A percentile compares a stretch with the other conserved stretches of the same genome.
These are phyloP conservation scores for Parazoanthus swiftii DNA, from an alignment of 92 coral and sea anemone genomes.

Conservation along the genomic window DNA sequence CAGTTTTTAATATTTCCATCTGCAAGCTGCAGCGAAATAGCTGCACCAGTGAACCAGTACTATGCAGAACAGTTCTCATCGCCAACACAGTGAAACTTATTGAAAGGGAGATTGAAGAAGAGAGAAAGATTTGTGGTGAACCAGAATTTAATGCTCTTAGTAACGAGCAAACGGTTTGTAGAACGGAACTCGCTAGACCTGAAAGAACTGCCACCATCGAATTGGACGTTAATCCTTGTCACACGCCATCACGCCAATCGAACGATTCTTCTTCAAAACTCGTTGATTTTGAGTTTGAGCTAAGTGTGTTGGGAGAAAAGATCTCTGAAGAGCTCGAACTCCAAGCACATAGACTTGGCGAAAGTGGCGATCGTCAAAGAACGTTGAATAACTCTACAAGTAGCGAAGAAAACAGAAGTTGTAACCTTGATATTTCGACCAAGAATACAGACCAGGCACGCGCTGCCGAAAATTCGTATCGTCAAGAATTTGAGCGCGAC, in stretches of 20 bases:
- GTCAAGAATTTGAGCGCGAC: slow-evolving; percentile 65
- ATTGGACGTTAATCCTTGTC: slow-evolving; percentile 40
- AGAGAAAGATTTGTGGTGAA: slow-evolving; percentile 51
- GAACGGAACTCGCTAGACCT: slow-evolving; percentile 39
- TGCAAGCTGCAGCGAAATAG: slow-evolving; percentile 92
- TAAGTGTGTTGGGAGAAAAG: slow-evolving; percentile 74
- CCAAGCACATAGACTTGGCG: slow-evolving; percentile 39
- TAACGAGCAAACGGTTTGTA: slow-evolving; percentile 28
- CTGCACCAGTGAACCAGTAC: slow-evolving; percentile 75
- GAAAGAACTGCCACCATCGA: slow-evolving; percentile 43
- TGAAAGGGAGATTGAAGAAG: slow-evolving; percentile 90
- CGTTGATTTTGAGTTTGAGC: slow-evolving; percentile 68
- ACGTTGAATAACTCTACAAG: slow-evolving; percentile 1
- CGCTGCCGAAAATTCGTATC: slow-evolving; percentile 20
- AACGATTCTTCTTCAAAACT: slow-evolving; percentile 43
- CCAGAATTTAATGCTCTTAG: slow-evolving; percentile 16
- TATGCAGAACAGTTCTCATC: slow-evolving; percentile 93
- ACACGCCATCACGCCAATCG: slow-evolving; percentile 66
- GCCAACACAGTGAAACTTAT: slow-evolving; percentile 89
- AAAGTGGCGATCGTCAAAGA: slow-evolving; percentile 20
- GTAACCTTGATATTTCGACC: not conserved
- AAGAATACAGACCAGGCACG: slow-evolving; percentile 29
- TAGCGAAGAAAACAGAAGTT: slow-evolving; percentile 15
- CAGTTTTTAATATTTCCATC: slow-evolving; percentile 91
- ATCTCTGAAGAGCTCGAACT: slow-evolving; percentile 75